Percentiles rank a stretch among this genome's conserved stretches.
Conservation (phyloP, 2,888 invertebrate genomes). For the Eupithecia pulchellata region DNA sequence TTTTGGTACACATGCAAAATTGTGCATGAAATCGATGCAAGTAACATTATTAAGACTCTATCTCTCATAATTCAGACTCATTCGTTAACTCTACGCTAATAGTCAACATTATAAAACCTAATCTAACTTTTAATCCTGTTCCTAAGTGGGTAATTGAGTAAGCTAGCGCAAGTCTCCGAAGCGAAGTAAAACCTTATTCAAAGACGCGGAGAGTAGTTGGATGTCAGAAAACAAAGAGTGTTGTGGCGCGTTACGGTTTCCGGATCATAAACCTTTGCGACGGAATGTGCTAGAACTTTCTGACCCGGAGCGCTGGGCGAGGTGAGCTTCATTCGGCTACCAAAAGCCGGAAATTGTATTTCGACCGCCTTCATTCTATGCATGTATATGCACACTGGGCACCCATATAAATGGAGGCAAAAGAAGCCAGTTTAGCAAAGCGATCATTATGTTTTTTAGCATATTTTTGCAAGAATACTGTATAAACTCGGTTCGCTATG, state of each 20-base stretch:
- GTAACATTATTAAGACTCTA: not conserved
- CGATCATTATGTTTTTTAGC: not conserved
- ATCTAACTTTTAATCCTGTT: conserved; percentile 13
- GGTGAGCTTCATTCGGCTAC: not conserved
- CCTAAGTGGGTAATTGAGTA: conserved; percentile 1
- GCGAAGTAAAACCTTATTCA: conserved; percentile 12
- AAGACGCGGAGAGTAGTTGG: conserved; percentile 23
- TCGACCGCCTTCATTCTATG: not conserved
- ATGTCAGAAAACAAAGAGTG: conserved; percentile 40
- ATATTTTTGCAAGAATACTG: not conserved
- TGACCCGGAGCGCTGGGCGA: too few species aligned
- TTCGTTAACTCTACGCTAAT: not conserved
- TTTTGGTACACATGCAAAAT: not conserved
- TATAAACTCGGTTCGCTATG: not conserved
- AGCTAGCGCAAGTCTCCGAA: conserved; percentile 5
- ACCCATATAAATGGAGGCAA: not conserved
- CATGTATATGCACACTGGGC: not conserved
- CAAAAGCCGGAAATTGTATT: not conserved
- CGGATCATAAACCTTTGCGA: conserved; percentile 54
- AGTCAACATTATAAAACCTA: conserved; percentile 14
- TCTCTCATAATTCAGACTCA: not conserved
- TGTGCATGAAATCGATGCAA: not conserved
- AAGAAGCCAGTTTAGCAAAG: not conserved
- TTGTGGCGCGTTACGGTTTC: conserved; percentile 51
- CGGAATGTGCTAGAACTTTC: conserved; percentile 26